These are phyloP conservation scores for Tachysurus vachellii DNA, from an alignment of 2,113 vertebrate genomes.

Conservation along the genomic window DNA sequence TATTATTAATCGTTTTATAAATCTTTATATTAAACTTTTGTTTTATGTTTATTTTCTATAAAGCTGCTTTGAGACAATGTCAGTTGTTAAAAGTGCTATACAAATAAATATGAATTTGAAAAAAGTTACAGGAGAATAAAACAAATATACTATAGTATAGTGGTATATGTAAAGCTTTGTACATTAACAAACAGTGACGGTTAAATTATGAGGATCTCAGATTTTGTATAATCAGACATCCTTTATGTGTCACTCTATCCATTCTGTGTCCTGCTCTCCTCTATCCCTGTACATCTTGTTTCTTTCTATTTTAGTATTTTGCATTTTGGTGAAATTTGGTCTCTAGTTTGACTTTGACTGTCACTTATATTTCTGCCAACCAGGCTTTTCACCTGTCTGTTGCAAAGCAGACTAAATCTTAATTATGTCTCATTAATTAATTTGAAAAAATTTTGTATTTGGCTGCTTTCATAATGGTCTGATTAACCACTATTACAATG, in stretches of 20 bases:
- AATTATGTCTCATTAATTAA: neutral
- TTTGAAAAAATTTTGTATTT: neutral
- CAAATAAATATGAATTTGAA: neutral
- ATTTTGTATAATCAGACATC: constrained; percentile 12
- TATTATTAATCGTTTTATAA: no score
- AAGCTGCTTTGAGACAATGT: no score
- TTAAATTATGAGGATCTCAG: constrained; percentile 10
- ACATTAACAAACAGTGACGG: constrained; percentile 8
- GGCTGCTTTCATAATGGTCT: neutral
- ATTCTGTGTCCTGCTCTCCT: constrained; percentile 19
- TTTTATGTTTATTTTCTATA: no score
- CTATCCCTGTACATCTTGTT: constrained; percentile 5
- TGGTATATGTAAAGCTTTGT: neutral
- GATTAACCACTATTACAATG: neutral
- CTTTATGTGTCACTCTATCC: constrained; percentile 14
- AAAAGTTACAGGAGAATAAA: neutral
- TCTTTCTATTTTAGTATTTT: constrained; percentile 44
- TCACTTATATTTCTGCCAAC: neutral
- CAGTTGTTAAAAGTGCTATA: no score
- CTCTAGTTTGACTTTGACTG: constrained; percentile 28
- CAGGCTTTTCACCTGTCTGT: neutral
- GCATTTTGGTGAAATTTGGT: constrained; percentile 36
- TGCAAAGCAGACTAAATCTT: neutral
- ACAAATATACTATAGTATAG: neutral
- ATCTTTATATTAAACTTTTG: no score